A percentile compares a stretch with the other conserved stretches of the same genome.
Conservation (phyloP, 2,113 vertebrate species). For the Rhegmatorhina hoffmannsi region DNA sequence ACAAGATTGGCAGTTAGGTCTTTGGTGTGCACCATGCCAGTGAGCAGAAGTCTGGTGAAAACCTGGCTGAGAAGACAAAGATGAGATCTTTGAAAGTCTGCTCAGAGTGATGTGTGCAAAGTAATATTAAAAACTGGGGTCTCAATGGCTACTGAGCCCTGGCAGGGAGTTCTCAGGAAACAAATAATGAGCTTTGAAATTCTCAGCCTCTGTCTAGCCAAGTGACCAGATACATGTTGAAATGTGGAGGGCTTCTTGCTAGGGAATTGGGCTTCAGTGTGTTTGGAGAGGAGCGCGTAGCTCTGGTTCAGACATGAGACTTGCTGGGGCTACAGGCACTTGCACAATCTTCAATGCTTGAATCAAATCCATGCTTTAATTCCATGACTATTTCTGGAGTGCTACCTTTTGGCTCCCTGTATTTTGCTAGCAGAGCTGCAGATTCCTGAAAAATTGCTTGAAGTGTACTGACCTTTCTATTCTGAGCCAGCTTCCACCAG, state of each 20-base stretch:
- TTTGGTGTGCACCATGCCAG: not conserved
- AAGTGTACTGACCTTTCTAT: slow-evolving; percentile 30
- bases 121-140: not conserved
- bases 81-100: not conserved
- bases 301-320: not conserved
- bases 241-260: not conserved
- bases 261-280: too few species aligned
- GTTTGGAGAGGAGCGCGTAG: not conserved
- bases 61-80: fast-evolving
- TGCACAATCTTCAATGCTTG: not conserved
- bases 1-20: not conserved
- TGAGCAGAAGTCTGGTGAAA: not conserved
- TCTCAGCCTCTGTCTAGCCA: not conserved
- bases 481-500: not conserved
- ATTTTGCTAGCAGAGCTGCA: not conserved
- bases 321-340: not conserved
- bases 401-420: not conserved
- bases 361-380: not conserved
- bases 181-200: not conserved
- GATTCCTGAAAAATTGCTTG: not conserved
- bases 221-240: not conserved
- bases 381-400: not conserved
- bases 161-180: not conserved
- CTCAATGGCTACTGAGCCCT: not conserved
- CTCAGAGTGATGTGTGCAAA: not conserved